Conservation (phyloP, 2,113 vertebrate species). For the Microcebus ravelobensis region DNA sequence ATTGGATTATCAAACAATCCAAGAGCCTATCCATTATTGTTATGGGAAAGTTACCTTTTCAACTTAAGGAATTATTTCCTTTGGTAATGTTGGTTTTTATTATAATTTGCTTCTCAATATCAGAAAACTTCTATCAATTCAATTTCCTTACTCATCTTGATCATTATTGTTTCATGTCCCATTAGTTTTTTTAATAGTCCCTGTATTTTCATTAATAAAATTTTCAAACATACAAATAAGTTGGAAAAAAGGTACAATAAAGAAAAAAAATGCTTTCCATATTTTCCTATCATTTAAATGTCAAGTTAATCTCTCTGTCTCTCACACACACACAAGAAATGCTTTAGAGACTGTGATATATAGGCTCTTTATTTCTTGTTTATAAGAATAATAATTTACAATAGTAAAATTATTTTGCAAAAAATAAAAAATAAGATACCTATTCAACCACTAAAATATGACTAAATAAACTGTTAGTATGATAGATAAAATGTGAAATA, state of each 20-base stretch:
- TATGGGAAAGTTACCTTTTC: background rate
- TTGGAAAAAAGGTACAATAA: background rate
- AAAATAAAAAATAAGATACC: background rate
- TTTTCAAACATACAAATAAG: background rate
- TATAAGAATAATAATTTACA: background rate
- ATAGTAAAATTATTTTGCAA: slow-evolving; percentile 9
- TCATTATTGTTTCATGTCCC: background rate
- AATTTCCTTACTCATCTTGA: background rate
- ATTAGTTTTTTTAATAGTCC: background rate
- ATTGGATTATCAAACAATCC: background rate
- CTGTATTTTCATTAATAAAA: slow-evolving; percentile 19
- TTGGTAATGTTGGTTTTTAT: slow-evolving; percentile 38
- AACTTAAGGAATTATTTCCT: slow-evolving; percentile 35
- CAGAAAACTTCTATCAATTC: slow-evolving; percentile 4
- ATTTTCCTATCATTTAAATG: background rate
- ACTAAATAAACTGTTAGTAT: background rate
- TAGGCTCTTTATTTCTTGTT: background rate
- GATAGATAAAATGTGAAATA: background rate
- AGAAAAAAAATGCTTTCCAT: background rate
- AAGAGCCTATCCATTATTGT: background rate
- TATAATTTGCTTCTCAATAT: slow-evolving; percentile 34
- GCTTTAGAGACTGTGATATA: background rate
- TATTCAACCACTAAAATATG: background rate
- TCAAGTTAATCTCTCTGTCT: background rate
- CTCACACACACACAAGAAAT: background rate